Percentiles rank a stretch among this genome's conserved stretches.
phyloP scores from a whole-genome alignment of 2,888 invertebrate species.

The Philaethria dido region DNA sequence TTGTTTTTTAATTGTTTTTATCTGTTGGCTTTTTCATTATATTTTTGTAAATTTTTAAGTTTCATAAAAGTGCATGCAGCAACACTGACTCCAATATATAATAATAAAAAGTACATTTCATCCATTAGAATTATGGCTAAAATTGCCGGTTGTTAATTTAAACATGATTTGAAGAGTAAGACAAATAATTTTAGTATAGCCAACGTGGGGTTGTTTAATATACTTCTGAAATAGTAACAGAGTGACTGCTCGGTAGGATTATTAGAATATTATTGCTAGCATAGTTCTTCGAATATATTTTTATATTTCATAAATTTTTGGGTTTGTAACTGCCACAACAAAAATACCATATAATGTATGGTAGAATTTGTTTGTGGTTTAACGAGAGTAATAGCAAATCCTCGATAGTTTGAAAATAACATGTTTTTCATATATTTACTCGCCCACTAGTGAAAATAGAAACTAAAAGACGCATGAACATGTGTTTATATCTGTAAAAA shows the following conservation, averaged over 20 bases:
- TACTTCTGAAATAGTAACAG: slow-evolving; percentile 47
- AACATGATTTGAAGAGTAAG: slow-evolving; percentile 33
- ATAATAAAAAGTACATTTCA: slow-evolving; percentile 41
- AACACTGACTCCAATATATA: slow-evolving; percentile 42
- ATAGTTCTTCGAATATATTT: slow-evolving; percentile 39
- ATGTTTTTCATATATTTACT: slow-evolving; percentile 38
- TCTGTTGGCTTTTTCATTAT: slow-evolving; percentile 16
- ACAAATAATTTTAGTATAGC: slow-evolving; percentile 42
- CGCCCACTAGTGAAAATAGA: slow-evolving; percentile 39
- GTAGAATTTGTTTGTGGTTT: slow-evolving; percentile 42
- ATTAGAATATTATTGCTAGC: slow-evolving; percentile 46
- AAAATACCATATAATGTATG: slow-evolving; percentile 44
- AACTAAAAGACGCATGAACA: slow-evolving; percentile 44
- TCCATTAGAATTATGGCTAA: slow-evolving; percentile 47
- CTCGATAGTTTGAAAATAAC: slow-evolving; percentile 39
- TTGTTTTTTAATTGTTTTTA: slow-evolving; percentile 14
- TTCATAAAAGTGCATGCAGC: slow-evolving; percentile 40
- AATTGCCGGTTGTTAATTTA: slow-evolving; percentile 39
- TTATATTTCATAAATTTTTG: slow-evolving; percentile 36
- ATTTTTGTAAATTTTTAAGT: slow-evolving; percentile 17
- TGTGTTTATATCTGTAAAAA: slow-evolving; percentile 41
- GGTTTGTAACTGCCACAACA: slow-evolving; percentile 37
- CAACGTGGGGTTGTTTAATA: slow-evolving; percentile 41
- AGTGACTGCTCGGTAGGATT: slow-evolving; percentile 48
- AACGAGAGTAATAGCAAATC: slow-evolving; percentile 36